A percentile compares a stretch with the other conserved stretches of the same genome.
Evolutionary conservation across 2,888 invertebrate species (phyloP).

Genomic region (Sarcophaga variegata): DNA sequence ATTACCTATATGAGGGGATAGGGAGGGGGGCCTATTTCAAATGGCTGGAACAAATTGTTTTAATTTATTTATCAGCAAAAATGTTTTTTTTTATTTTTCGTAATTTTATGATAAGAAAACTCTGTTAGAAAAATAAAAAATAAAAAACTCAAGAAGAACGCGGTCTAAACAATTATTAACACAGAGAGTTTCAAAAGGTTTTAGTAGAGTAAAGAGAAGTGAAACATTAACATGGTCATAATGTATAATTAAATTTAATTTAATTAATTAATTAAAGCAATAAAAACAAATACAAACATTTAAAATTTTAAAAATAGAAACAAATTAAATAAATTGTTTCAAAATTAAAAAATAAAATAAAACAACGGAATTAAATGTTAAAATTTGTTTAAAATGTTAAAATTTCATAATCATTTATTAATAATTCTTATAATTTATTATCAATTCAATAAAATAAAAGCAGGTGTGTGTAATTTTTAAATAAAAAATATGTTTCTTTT

Average conservation of each 20-base stretch:
- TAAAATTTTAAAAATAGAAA: constrained; percentile 1
- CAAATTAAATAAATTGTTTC: not conserved
- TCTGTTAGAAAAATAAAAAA: not conserved
- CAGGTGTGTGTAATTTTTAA: constrained; percentile 44
- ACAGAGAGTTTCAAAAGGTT: not conserved
- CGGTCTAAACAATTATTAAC: not conserved
- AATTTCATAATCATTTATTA: not conserved
- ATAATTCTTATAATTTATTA: constrained; percentile 19
- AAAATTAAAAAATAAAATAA: not conserved
- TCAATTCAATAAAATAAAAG: constrained; percentile 8
- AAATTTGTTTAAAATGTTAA: constrained; percentile 13
- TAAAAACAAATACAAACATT: not conserved
- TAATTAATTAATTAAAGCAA: not conserved
- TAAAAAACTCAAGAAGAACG: no score
- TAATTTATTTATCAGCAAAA: not conserved
- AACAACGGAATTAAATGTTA: not conserved
- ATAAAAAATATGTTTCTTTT: no score
- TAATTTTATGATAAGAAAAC: not conserved
- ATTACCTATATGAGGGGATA: not conserved
- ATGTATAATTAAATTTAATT: constrained; percentile 12
- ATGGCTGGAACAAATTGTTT: not conserved
- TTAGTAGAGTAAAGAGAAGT: constrained; percentile 47
- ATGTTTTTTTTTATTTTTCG: not conserved
- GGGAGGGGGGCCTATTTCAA: not conserved
- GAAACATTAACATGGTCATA: constrained; percentile 25